Evolutionary conservation across 2,113 vertebrate genomes (phyloP).

Genomic region (Strix uralensis): DNA sequence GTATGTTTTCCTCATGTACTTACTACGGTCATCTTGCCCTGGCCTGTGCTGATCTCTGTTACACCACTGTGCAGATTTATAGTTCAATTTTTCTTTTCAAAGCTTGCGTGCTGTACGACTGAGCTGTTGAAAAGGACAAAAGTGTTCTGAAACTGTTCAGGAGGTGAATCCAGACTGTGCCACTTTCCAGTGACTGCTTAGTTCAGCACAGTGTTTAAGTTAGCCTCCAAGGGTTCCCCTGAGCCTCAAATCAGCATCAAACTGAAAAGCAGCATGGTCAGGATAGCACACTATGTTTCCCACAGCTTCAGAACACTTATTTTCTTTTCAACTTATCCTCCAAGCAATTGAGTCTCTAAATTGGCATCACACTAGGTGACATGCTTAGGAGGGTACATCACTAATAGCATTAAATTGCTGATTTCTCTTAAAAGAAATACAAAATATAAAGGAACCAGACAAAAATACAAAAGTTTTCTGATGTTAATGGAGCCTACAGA

Average conservation of each 20-base stretch:
- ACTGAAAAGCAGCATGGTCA: slow-evolving; percentile 2
- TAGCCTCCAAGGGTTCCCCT: not conserved
- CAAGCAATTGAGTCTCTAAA: not conserved
- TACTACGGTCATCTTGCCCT: not conserved
- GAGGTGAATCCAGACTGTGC: not conserved
- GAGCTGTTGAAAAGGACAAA: slow-evolving; percentile 16
- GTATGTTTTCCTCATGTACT: not conserved
- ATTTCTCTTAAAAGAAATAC: not conserved
- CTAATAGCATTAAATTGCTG: slow-evolving; percentile 5
- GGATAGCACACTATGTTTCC: not conserved
- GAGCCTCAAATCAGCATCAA: slow-evolving; percentile 29
- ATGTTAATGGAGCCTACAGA: not conserved
- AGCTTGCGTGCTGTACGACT: not conserved
- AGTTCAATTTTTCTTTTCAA: not conserved
- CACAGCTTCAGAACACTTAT: slow-evolving; percentile 3
- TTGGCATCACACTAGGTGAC: not conserved
- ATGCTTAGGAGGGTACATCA: not conserved
- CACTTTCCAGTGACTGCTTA: not conserved
- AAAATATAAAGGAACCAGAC: not conserved
- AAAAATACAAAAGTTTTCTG: not conserved
- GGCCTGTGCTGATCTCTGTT: not conserved
- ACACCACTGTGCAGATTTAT: not conserved
- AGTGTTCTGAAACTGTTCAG: not conserved
- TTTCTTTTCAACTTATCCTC: slow-evolving; percentile 40
- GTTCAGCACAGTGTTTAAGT: slow-evolving; percentile 1